phyloP scores from a whole-genome alignment of 2,113 vertebrate species.

The Ibidorhyncha struthersii region DNA sequence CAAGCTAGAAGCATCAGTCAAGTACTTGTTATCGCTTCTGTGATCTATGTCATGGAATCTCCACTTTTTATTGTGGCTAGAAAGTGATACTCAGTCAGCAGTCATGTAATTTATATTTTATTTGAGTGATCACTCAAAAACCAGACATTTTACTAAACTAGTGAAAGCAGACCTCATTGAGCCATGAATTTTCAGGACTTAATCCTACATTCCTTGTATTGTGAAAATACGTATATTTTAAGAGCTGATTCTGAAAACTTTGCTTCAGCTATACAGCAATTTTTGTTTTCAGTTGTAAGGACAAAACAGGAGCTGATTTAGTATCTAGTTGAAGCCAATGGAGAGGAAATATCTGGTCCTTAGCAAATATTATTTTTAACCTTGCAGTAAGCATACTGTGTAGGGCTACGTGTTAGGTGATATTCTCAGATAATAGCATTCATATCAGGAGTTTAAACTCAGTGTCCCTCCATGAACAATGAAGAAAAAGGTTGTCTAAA shows the following conservation, averaged over 20 bases:
- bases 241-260: neutral
- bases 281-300: neutral
- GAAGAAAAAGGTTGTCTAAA: neutral
- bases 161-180: neutral
- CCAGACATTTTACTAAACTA: neutral
- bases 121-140: neutral
- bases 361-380: neutral
- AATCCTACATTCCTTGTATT: neutral
- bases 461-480: neutral
- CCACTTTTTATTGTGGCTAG: neutral
- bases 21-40: neutral
- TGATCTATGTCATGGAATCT: neutral
- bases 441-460: neutral
- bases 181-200: neutral
- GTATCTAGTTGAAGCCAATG: neutral
- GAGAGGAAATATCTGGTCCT: neutral
- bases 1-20: neutral
- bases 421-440: neutral
- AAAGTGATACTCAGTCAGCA: neutral
- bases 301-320: neutral
- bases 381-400: neutral
- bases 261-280: neutral
- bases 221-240: neutral
- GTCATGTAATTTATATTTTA: neutral
- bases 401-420: neutral